Conservation (phyloP, 2,113 vertebrate species). For the Lontra canadensis region DNA sequence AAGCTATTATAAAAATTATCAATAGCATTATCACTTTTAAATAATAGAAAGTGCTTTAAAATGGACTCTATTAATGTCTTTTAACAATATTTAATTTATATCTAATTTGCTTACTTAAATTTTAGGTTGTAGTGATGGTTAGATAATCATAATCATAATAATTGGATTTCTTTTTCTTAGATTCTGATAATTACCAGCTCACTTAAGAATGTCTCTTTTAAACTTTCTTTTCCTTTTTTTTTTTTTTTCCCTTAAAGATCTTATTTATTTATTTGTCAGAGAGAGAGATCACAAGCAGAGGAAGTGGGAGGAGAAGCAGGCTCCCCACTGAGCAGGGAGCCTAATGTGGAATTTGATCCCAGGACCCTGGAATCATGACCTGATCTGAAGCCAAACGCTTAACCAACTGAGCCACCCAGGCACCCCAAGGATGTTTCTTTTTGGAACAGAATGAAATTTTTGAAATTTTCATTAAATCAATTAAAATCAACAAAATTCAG, state of each 20-base stretch:
- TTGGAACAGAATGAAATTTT: neutral
- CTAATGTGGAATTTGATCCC: too few relatives aligned
- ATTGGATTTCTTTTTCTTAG: neutral
- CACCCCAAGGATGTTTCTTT: too few relatives aligned
- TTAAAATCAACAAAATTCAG: neutral
- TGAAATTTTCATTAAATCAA: neutral
- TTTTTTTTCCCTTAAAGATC: too few relatives aligned
- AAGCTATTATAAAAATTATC: neutral
- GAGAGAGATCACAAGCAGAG: too few relatives aligned
- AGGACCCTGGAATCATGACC: too few relatives aligned
- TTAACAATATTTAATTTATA: neutral
- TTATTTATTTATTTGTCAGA: too few relatives aligned
- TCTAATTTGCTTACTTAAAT: neutral
- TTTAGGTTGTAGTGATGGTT: neutral
- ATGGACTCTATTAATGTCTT: neutral
- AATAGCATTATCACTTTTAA: neutral
- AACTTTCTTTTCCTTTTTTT: too few relatives aligned
- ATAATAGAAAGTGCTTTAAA: neutral
- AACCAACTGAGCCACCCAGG: too few relatives aligned
- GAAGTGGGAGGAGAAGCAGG: too few relatives aligned
- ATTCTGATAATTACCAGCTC: neutral
- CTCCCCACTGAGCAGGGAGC: too few relatives aligned
- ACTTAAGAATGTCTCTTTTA: neutral
- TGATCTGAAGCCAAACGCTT: too few relatives aligned
- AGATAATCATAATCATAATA: neutral